Conservation (phyloP, 2,113 vertebrate species). For the Bos javanicus region DNA sequence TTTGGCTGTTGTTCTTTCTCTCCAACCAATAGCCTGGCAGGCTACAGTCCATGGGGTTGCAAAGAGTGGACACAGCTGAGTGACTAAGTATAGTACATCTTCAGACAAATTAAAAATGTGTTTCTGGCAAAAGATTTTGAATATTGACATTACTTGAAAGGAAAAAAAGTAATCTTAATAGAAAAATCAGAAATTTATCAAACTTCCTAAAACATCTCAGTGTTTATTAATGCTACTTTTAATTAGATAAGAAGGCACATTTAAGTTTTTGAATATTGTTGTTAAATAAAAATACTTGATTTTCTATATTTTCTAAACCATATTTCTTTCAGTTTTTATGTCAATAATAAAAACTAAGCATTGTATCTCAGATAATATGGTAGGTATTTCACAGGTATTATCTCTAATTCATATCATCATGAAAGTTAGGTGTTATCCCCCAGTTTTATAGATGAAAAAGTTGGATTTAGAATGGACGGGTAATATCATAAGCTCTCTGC, state of each 20-base stretch:
- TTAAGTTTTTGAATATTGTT: background rate
- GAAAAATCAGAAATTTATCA: conserved; percentile 30
- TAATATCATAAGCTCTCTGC: background rate
- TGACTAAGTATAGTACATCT: background rate
- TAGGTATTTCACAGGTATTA: background rate
- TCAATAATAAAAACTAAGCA: background rate
- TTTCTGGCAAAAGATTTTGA: conserved; percentile 36
- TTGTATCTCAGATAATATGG: background rate
- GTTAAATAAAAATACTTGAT: background rate
- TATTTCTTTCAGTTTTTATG: background rate
- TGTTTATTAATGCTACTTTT: conserved; percentile 23
- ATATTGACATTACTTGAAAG: conserved; percentile 40
- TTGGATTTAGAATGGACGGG: background rate
- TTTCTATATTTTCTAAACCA: background rate
- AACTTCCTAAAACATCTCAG: conserved; percentile 4
- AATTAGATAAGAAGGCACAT: background rate
- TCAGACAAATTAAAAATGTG: conserved; percentile 44
- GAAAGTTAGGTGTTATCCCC: background rate
- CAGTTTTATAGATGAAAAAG: background rate
- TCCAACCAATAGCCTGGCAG: background rate
- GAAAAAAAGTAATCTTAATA: background rate
- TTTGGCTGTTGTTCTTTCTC: background rate
- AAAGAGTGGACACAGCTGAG: background rate
- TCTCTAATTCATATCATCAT: background rate
- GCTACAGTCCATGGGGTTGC: rapidly evolving